phyloP scores from a whole-genome alignment of 1,140 invertebrate genomes.

The Globodera rostochiensis region DNA sequence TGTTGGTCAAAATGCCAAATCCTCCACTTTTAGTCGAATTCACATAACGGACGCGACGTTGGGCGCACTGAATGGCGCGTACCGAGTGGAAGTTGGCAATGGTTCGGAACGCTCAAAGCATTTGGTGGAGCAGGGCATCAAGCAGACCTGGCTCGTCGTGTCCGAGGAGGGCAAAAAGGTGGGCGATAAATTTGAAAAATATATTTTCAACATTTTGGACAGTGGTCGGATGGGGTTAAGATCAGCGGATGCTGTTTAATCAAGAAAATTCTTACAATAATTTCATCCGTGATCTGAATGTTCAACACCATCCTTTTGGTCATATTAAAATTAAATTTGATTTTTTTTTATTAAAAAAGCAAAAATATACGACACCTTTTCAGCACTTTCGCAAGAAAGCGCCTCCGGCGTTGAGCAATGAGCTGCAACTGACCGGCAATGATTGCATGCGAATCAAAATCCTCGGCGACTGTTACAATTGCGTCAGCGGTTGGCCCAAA shows the following conservation, averaged over 20 bases:
- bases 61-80: conserved; percentile 68
- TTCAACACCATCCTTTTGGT: too few species aligned
- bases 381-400: neutral
- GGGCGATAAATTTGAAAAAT: neutral
- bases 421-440: too few species aligned
- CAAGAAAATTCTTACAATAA: too few species aligned
- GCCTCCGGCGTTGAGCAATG: too few species aligned
- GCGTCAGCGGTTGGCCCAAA: too few species aligned
- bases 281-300: too few species aligned
- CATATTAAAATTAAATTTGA: neutral
- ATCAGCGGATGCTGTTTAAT: too few species aligned
- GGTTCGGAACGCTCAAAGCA: conserved; percentile 81
- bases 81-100: conserved; percentile 77
- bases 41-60: conserved; percentile 86
- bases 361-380: neutral
- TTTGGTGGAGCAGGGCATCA: conserved; percentile 80
- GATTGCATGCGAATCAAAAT: too few species aligned
- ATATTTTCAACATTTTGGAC: neutral
- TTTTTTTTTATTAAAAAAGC: conserved; percentile 6
- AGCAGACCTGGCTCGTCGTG: conserved; percentile 82
- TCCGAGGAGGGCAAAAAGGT: conserved; percentile 67
- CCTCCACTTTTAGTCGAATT: conserved; percentile 74
- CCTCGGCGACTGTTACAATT: too few species aligned
- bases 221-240: neutral
- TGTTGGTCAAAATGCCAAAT: conserved; percentile 17